These are phyloP conservation scores for Apistogramma diplotaenia DNA, from an alignment of 2,113 vertebrate species.

Conservation along the genomic window DNA sequence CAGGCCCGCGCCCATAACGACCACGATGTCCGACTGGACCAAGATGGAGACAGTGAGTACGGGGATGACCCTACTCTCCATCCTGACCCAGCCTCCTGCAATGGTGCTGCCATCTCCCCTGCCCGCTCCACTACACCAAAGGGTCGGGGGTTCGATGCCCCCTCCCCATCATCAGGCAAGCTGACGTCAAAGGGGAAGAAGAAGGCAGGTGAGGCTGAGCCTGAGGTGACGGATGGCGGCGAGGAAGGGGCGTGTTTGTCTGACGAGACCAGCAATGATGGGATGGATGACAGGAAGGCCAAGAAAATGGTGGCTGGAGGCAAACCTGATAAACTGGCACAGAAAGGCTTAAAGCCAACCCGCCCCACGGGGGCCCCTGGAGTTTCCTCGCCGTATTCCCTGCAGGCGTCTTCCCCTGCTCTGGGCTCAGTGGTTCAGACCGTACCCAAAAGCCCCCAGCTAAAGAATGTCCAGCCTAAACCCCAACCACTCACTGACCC, in stretches of 20 bases:
- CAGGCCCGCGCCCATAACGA: conserved; percentile 94
- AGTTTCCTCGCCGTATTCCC: conserved; percentile 78
- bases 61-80: conserved; percentile 87
- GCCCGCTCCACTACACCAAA: conserved; percentile 91
- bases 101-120: conserved; percentile 85
- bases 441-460: conserved; percentile 89
- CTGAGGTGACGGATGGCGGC: conserved; percentile 82
- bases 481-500: conserved; percentile 86
- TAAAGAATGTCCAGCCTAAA: conserved; percentile 91
- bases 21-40: conserved; percentile 87
- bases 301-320: conserved; percentile 78
- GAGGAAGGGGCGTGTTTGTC: conserved; percentile 86
- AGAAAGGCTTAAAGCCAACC: conserved; percentile 85
- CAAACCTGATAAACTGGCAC: conserved; percentile 84
- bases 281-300: conserved; percentile 88
- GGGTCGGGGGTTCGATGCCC: conserved; percentile 88
- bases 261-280: conserved; percentile 89
- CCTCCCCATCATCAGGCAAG: conserved; percentile 83
- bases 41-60: conserved; percentile 89
- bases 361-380: conserved; percentile 80
- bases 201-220: conserved; percentile 85
- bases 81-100: conserved; percentile 82
- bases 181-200: conserved; percentile 87
- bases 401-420: conserved; percentile 75
- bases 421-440: conserved; percentile 87